Conservation (phyloP, 1,140 invertebrate genomes). For the Drosophila jambulina region DNA sequence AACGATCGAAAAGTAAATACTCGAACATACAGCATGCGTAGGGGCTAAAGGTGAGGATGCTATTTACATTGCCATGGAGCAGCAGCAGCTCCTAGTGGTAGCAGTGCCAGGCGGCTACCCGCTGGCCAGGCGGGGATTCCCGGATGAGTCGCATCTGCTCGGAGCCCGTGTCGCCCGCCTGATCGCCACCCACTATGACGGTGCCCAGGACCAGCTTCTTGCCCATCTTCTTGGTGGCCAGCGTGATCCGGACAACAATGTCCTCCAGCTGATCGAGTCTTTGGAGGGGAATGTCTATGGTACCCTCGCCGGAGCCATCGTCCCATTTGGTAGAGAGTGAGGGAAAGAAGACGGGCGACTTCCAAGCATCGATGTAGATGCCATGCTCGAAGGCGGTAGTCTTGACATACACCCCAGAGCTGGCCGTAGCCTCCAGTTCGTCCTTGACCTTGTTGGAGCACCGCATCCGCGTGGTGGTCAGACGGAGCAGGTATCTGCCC, state of each 20-base stretch:
- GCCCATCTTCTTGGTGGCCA: constrained; percentile 85
- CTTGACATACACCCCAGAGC: constrained; percentile 89
- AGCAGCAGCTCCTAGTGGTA: constrained; percentile 47
- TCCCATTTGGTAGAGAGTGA: constrained; percentile 89
- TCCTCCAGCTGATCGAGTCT: constrained; percentile 66
- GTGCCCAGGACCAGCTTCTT: constrained; percentile 86
- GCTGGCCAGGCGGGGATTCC: constrained; percentile 61
- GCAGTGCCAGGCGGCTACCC: constrained; percentile 74
- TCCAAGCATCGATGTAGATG: constrained; percentile 90
- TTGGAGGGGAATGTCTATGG: constrained; percentile 66
- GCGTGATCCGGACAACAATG: constrained; percentile 65
- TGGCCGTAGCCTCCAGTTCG: constrained; percentile 74
- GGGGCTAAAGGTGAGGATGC: constrained; percentile 18
- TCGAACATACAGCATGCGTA: constrained; percentile 17
- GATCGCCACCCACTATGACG: constrained; percentile 53
- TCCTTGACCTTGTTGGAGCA: constrained; percentile 84
- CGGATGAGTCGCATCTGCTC: constrained; percentile 63
- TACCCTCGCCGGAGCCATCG: constrained; percentile 83
- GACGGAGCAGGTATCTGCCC: constrained; percentile 53
- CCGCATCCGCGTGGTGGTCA: constrained; percentile 78
- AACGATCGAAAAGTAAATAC: constrained; percentile 41
- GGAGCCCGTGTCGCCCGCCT: constrained; percentile 47
- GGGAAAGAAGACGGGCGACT: constrained; percentile 90
- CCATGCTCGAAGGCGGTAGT: constrained; percentile 90
- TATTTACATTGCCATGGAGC: constrained; percentile 40